Percentiles rank a stretch among this genome's conserved stretches.
These are phyloP conservation scores for Phengaris alcon DNA, from an alignment of 2,888 invertebrate genomes.

Conservation along the genomic window DNA sequence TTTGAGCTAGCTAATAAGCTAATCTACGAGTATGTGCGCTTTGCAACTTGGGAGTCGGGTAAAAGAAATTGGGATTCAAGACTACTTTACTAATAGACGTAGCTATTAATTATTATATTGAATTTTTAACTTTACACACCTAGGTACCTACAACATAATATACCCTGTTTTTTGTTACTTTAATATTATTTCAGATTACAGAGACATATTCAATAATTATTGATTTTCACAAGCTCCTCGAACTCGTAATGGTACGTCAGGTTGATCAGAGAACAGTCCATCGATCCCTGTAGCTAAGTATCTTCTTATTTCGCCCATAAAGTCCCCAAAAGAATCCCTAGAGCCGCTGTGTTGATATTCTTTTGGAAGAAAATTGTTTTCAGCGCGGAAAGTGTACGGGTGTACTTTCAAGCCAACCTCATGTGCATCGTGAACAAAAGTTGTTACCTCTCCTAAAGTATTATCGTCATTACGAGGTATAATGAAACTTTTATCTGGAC, in stretches of 20 bases:
- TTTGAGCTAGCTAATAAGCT: too few relatives aligned
- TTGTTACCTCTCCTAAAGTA: constrained; percentile 53
- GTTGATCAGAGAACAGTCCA: constrained; percentile 67
- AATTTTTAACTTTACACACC: too few relatives aligned
- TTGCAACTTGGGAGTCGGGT: too few relatives aligned
- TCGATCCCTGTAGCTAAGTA: constrained; percentile 64
- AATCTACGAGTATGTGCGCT: too few relatives aligned
- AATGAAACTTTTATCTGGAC: constrained; percentile 65
- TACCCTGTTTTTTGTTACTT: background rate
- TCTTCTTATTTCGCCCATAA: constrained; percentile 55
- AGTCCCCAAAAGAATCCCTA: constrained; percentile 53
- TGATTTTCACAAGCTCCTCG: constrained; percentile 47
- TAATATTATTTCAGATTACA: background rate
- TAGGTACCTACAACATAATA: background rate
- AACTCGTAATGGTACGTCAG: constrained; percentile 56
- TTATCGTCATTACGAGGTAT: constrained; percentile 57
- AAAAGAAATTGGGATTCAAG: too few relatives aligned
- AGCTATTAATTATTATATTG: too few relatives aligned
- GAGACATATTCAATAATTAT: background rate
- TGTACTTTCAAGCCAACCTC: constrained; percentile 65
- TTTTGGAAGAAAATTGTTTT: constrained; percentile 59
- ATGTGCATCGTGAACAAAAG: constrained; percentile 62
- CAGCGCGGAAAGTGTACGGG: constrained; percentile 68
- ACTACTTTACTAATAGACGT: too few relatives aligned
- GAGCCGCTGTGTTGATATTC: constrained; percentile 55